Evolutionary conservation across 2,113 vertebrate species (phyloP).

Genomic region (Connochaetes taurinus): DNA sequence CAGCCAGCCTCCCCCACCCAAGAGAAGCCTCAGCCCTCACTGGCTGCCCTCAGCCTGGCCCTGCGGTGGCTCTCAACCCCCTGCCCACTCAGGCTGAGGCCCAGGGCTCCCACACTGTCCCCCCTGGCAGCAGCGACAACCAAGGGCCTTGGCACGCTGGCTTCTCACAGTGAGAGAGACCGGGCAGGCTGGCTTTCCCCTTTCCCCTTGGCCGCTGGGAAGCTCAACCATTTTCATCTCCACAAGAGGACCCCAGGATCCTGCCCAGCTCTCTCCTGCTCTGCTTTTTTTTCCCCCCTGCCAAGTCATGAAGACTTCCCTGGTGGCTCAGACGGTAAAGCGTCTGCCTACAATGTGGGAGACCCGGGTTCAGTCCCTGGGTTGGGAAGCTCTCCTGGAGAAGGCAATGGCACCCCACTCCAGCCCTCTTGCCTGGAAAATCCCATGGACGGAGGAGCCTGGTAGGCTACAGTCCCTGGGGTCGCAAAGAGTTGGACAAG

Average conservation of each 20-base stretch:
- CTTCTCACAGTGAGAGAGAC: neutral
- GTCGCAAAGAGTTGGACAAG: neutral
- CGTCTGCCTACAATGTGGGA: neutral
- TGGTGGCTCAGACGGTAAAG: neutral
- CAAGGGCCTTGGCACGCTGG: too few relatives aligned
- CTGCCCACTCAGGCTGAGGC: neutral
- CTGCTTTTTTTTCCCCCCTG: neutral
- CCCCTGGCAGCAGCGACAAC: neutral
- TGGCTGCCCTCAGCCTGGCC: neutral
- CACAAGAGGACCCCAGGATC: neutral
- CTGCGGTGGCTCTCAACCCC: neutral
- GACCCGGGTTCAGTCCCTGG: neutral
- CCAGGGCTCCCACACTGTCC: neutral
- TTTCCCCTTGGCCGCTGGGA: conserved; percentile 20
- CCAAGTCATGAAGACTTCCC: neutral
- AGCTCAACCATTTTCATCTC: neutral
- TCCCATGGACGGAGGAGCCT: neutral
- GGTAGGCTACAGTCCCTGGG: neutral
- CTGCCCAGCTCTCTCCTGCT: neutral
- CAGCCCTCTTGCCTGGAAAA: neutral
- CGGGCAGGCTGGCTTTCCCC: neutral
- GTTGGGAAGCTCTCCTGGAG: neutral
- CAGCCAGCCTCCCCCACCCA: neutral
- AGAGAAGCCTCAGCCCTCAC: neutral
- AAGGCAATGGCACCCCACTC: neutral